Evolutionary conservation across 92 coral and sea anemone genomes (phyloP), one percentile per base, ranked within the genome.

Genomic region (Paramuricea clavata): DNA sequence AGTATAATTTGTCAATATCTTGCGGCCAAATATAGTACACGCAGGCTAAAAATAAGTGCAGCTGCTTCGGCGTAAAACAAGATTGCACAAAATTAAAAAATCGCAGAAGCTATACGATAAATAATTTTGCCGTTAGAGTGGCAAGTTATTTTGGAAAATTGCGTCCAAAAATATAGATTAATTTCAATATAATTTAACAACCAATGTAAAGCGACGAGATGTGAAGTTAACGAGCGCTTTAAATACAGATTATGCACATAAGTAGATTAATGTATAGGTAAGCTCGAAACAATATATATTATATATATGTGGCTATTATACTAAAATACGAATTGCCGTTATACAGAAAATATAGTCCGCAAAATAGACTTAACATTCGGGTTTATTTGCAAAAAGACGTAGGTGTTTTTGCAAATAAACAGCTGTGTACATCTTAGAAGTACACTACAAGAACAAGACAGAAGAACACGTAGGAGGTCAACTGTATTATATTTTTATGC

Each of bases 41-140:
- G 28, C 67, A 44, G 31, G 50, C 84, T 79, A 79, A 79, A 79
- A 79, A 79, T 79, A 79, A 21, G 73, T 9, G 49, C 84, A 79
- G 84, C 84, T 79, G 84, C 84, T 65, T 65, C 72, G 72, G 0
- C 36, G 41, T 11, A 28, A 65, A 33, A 28, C 21, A 19, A 54
- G 62, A 19, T 65, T 6, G 72, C 72, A 16, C 1, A 26, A 60
- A 60, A 65, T 65, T 30, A 65, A 31, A 65, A 19, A 65, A 65
- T 31, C 36, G 16, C 16, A 4, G 41, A 65, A 31, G 36, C 6
- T n/a, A n/a, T 65, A 16, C 39, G 72, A 65, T 65, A 28, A 31
- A 28, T 19, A 9, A 31, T 3, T 5, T 65, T 65, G 36, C 41
- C 36, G 62, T 54, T 9, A 54, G 17, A 54, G 17, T 54, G 62